Conservation (phyloP, 2,888 invertebrate species). For the Plutella xylostella region DNA sequence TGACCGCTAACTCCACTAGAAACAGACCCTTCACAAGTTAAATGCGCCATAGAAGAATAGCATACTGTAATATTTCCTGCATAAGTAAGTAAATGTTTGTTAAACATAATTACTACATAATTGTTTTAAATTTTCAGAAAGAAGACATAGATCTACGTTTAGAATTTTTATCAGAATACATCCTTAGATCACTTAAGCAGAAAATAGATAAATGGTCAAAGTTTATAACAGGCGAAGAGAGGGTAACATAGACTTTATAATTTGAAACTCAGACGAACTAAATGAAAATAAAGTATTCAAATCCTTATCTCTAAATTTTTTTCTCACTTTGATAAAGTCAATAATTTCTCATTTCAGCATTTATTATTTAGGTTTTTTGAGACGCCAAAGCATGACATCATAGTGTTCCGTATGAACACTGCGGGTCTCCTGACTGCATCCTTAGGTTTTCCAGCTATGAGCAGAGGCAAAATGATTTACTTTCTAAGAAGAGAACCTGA, state of each 20-base stretch:
- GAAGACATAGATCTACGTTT: constrained; percentile 76
- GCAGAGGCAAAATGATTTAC: constrained; percentile 78
- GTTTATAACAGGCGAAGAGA: constrained; percentile 81
- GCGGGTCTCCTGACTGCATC: constrained; percentile 75
- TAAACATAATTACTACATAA: no score
- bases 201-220: constrained; percentile 91
- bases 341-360: constrained; percentile 34
- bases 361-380: constrained; percentile 49
- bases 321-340: not conserved
- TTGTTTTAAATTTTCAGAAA: constrained; percentile 38
- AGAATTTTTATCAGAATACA: constrained; percentile 82
- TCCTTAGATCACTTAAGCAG: constrained; percentile 78
- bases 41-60: no score
- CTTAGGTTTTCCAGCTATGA: constrained; percentile 69
- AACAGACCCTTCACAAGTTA: no score
- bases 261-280: no score
- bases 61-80: no score
- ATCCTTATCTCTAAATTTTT: no score
- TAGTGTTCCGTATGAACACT: constrained; percentile 73
- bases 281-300: not conserved
- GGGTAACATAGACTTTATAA: no score
- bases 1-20: no score
- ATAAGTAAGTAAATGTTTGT: no score
- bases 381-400: constrained; percentile 39
- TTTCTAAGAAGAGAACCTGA: constrained; percentile 77